A percentile compares a stretch with the other conserved stretches of the same genome.
Conservation (phyloP, 2,113 vertebrate species). For the Eolophus roseicapilla region DNA sequence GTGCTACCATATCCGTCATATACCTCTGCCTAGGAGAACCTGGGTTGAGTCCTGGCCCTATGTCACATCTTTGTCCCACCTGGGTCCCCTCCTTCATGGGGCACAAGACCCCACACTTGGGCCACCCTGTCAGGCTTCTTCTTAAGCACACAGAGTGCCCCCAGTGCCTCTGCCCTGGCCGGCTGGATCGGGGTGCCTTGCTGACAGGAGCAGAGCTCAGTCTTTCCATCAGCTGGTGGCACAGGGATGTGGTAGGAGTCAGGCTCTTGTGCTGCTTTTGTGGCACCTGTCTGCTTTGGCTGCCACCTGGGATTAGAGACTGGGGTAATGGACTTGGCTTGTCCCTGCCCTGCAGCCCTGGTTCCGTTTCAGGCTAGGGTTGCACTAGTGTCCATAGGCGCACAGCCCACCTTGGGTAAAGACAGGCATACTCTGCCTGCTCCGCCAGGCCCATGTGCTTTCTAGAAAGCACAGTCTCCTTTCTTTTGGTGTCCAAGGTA, state of each 20-base stretch:
- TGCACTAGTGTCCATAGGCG: neutral
- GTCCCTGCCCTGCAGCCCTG: neutral
- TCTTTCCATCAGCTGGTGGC: neutral
- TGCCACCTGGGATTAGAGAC: neutral
- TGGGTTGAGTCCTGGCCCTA: neutral
- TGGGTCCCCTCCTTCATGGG: neutral
- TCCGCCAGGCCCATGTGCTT: neutral
- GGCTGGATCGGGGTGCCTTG: neutral
- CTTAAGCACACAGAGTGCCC: neutral
- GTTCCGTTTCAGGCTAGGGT: neutral
- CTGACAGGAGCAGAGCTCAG: neutral
- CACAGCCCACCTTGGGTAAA: neutral
- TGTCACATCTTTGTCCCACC: neutral
- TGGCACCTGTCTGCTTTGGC: neutral
- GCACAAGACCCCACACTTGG: accelerated
- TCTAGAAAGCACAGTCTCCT: neutral
- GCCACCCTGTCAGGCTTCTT: neutral
- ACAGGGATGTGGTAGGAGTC: neutral
- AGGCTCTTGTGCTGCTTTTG: neutral
- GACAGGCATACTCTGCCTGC: neutral
- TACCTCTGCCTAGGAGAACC: neutral
- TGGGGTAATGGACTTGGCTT: neutral
- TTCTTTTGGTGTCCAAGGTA: neutral
- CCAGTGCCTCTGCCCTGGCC: neutral
- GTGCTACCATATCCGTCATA: accelerated